Conservation (phyloP, 2,113 vertebrate genomes). For the Saguinus imperator region DNA sequence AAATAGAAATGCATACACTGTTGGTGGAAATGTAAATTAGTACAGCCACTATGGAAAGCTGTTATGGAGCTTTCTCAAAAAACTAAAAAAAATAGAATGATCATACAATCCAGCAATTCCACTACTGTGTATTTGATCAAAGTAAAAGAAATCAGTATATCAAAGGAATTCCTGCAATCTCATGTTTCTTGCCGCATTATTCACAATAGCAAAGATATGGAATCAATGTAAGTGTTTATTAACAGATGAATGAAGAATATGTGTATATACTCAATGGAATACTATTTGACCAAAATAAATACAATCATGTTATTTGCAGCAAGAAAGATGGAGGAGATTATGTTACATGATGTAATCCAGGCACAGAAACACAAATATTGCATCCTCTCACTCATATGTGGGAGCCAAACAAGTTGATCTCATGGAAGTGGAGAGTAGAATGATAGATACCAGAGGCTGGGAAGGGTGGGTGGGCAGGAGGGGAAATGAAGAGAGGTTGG, state of each 20-base stretch:
- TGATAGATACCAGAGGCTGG: background rate
- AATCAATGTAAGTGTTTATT: background rate
- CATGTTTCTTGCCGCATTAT: background rate
- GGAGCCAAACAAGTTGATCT: background rate
- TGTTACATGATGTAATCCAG: background rate
- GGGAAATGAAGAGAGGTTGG: background rate
- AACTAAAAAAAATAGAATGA: background rate
- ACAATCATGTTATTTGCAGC: background rate
- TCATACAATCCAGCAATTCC: background rate
- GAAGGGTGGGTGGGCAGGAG: background rate
- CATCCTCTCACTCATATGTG: background rate
- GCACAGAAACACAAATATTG: background rate
- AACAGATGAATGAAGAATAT: background rate
- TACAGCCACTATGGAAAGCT: background rate
- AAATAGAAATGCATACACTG: background rate
- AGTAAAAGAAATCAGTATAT: background rate
- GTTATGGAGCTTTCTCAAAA: background rate
- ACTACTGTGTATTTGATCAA: background rate
- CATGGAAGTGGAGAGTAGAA: background rate
- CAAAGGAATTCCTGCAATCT: background rate
- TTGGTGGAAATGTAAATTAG: background rate
- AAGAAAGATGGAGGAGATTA: background rate
- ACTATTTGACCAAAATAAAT: background rate
- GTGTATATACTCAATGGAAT: background rate
- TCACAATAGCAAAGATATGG: background rate